Evolutionary conservation across 2,888 invertebrate species (phyloP).

Genomic region (Calliphora vomitoria): DNA sequence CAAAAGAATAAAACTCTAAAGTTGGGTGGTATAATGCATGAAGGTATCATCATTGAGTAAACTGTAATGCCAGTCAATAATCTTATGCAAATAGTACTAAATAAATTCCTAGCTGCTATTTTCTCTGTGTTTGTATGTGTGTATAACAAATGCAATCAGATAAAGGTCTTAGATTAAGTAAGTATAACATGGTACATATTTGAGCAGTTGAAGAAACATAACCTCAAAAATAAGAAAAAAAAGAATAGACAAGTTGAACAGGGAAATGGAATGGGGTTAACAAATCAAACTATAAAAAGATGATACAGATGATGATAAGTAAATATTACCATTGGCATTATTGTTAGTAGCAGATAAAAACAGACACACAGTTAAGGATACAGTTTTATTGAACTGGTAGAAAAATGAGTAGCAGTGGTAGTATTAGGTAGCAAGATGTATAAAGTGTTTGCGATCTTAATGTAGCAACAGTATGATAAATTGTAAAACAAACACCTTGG

Average conservation of each 20-base stretch:
- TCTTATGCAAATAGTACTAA: constrained; percentile 63
- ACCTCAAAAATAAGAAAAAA: not conserved
- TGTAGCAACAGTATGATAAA: constrained; percentile 6
- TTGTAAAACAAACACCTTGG: constrained; percentile 42
- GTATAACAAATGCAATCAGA: constrained; percentile 61
- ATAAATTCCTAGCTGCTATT: constrained; percentile 24
- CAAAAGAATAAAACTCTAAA: not conserved
- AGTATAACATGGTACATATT: constrained; percentile 48
- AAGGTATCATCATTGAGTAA: constrained; percentile 8
- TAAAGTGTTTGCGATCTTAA: not conserved
- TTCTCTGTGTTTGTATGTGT: not conserved
- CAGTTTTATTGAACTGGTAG: not conserved
- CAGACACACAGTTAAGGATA: not conserved
- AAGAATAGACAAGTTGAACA: not conserved
- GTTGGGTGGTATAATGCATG: not conserved
- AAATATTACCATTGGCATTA: constrained; percentile 45
- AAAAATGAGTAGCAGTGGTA: not conserved
- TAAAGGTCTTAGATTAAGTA: constrained; percentile 53
- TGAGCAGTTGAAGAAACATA: constrained; percentile 29
- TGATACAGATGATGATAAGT: constrained; percentile 51
- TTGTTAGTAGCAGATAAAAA: not conserved
- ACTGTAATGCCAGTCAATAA: constrained; percentile 60
- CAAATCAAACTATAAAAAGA: constrained; percentile 20
- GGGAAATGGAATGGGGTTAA: not conserved
- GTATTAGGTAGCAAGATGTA: too few relatives aligned